Evolutionary conservation across 2,888 invertebrate genomes (phyloP).

Genomic region (Pseudanteris insignis): DNA sequence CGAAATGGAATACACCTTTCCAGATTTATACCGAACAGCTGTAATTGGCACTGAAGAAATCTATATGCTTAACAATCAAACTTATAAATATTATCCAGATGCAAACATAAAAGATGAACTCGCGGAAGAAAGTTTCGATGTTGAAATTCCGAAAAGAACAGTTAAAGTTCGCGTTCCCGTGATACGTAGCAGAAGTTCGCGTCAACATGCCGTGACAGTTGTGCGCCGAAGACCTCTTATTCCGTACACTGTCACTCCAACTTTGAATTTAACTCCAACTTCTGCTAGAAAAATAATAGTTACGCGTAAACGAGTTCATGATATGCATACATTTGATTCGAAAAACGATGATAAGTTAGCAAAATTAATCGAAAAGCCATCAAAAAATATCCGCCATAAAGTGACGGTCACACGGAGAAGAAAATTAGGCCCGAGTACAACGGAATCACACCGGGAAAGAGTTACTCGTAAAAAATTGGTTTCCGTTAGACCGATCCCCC

Average conservation of each 20-base stretch:
- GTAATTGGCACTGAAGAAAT: conserved; percentile 12
- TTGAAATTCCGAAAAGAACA: conserved; percentile 55
- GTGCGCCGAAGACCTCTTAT: conserved; percentile 58
- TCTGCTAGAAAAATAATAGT: conserved; percentile 57
- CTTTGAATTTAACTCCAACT: conserved; percentile 36
- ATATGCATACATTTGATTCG: conserved; percentile 45
- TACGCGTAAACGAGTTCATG: conserved; percentile 58
- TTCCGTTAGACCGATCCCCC: conserved; percentile 56
- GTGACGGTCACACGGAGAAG: conserved; percentile 62
- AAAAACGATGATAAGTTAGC: conserved; percentile 16
- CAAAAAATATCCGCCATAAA: conserved; percentile 53
- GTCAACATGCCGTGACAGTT: conserved; percentile 60
- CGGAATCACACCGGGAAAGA: conserved; percentile 44
- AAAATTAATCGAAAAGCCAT: conserved; percentile 19
- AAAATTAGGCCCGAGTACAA: conserved; percentile 54
- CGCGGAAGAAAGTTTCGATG: conserved; percentile 19
- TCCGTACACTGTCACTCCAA: conserved; percentile 44
- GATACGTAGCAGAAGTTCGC: conserved; percentile 51
- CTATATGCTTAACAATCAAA: conserved; percentile 20
- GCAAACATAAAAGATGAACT: conserved; percentile 14
- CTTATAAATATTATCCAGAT: conserved; percentile 3
- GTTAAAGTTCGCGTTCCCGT: conserved; percentile 64
- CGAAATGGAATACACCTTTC: conserved; percentile 35
- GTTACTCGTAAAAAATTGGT: conserved; percentile 61
- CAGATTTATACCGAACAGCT: conserved; percentile 38